A percentile compares a stretch with the other conserved stretches of the same genome.
These are phyloP conservation scores for Steatocranus sp. DNA, from an alignment of 2,797 vertebrate species.

Conservation along the genomic window DNA sequence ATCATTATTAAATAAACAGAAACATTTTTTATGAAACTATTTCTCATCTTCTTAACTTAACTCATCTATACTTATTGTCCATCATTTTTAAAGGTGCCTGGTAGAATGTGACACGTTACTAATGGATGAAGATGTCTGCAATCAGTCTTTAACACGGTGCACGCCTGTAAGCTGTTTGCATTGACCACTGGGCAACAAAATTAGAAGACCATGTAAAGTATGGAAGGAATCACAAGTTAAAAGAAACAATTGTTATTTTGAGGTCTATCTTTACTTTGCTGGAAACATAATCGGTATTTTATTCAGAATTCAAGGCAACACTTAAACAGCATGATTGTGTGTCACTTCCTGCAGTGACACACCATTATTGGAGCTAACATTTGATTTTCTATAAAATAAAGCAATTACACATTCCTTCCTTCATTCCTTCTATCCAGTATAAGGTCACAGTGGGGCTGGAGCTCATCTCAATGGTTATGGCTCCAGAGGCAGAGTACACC, in stretches of 20 bases:
- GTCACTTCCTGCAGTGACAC: background rate
- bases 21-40: background rate
- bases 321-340: background rate
- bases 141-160: background rate
- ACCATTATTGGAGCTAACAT: background rate
- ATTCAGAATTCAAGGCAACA: background rate
- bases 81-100: background rate
- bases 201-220: background rate
- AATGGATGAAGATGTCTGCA: background rate
- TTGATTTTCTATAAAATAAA: background rate
- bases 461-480: background rate
- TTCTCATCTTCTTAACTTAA: background rate
- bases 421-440: background rate
- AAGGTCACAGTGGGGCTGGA: background rate
- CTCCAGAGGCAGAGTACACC: background rate
- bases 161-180: background rate
- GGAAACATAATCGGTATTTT: fast-evolving
- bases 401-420: background rate
- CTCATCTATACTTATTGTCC: background rate
- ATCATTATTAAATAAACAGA: background rate
- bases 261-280: background rate
- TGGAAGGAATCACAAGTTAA: background rate
- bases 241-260: background rate
- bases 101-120: background rate
- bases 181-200: background rate